Evolutionary conservation across 1,140 invertebrate species (phyloP).

Genomic region (Melipona quadrifasciata): DNA sequence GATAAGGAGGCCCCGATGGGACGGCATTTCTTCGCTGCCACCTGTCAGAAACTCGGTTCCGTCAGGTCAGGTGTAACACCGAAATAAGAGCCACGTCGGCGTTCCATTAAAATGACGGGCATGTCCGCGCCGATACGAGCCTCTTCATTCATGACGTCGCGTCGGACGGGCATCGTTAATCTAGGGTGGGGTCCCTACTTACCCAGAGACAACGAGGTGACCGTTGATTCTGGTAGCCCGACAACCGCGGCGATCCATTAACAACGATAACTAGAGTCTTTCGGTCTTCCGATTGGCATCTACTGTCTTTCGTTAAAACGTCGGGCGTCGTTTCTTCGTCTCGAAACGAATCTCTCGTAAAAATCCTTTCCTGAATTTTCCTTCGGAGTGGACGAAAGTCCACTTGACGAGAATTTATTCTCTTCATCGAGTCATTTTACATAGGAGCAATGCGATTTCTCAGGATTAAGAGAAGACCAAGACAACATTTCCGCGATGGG

Average conservation of each 20-base stretch:
- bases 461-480: constrained; percentile 5
- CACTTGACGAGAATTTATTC: neutral
- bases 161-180: constrained; percentile 52
- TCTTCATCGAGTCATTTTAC: no score
- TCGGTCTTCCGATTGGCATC: constrained; percentile 47
- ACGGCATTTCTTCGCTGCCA: constrained; percentile 53
- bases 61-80: constrained; percentile 53
- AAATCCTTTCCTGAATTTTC: neutral
- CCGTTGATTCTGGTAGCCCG: constrained; percentile 38
- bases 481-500: constrained; percentile 45
- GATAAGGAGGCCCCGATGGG: constrained; percentile 38
- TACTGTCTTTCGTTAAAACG: constrained; percentile 55
- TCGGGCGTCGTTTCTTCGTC: constrained; percentile 12
- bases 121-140: constrained; percentile 49
- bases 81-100: constrained; percentile 56
- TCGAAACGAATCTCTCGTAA: neutral
- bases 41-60: constrained; percentile 41
- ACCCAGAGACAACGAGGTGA: constrained; percentile 36
- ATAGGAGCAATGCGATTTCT: no score
- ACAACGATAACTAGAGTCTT: constrained; percentile 54
- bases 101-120: constrained; percentile 64
- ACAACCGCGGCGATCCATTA: constrained; percentile 60
- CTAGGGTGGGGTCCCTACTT: constrained; percentile 47
- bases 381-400: neutral
- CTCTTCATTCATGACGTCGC: constrained; percentile 26